Base-by-base conservation (phyloP, 2,113 vertebrate genomes). In the Calidris pugnax region DNA sequence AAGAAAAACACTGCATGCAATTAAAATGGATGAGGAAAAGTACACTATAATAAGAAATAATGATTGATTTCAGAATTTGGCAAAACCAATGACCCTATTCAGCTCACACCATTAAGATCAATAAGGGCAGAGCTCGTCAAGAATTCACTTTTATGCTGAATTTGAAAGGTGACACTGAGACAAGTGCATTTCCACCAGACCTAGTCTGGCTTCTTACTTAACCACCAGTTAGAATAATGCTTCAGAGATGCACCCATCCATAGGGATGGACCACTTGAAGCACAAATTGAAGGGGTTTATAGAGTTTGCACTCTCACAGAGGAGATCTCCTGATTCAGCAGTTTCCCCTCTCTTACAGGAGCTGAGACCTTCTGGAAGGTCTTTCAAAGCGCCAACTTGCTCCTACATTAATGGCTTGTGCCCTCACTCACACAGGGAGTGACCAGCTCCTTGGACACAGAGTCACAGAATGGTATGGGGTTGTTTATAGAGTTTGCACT, bases 371-470 rank as follows among this genome's bases (percentile, higher is more conserved):
- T 17, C 27, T 23, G 53, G 71, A 76, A 80, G 20, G 72, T 32
- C 53, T 50, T 41, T 47, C 26, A 18, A 83, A 92, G 41, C 16
- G 67, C 63, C 2, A 1, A 19, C 14, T 39, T 73, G 27, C 33
- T 69, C 27, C 59, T 43, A 2, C 60, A 5, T 53, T 21, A 24
- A 14, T 8, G 11, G 41, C 19, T 71, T 23, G 20, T 41, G n/a
- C 33, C 37, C 79, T 51, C 39, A 14, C 37, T n/a, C 56, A 26
- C 30, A n/a, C 62, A 39, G 19, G 37, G 68, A 66, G 51, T 1
- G 5, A 53, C 3, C 0, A 0, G 43, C 33, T 64, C 67, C 71
- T 79, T 8, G 47, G n/a, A 56, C 53, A 45, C 37, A n/a, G n/a
- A n/a, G n/a, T n/a, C n/a, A n/a, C n/a, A n/a, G n/a, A n/a, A n/a